These are phyloP conservation scores for Rhodophaea formosa DNA, from an alignment of 2,888 invertebrate species.

Conservation along the genomic window DNA sequence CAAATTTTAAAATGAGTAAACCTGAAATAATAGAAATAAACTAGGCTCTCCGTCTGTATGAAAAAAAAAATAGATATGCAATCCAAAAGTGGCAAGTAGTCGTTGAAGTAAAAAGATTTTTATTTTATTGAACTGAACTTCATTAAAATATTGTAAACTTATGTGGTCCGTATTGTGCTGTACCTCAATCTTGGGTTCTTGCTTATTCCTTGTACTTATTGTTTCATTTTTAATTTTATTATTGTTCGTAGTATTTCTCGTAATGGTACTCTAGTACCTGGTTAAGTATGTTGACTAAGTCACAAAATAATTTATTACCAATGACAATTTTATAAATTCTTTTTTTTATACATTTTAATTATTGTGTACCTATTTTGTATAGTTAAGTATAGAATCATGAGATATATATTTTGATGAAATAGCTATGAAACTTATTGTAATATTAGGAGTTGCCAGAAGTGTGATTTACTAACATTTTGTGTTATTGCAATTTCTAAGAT, in stretches of 20 bases:
- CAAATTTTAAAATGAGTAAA: no score
- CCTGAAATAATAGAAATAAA: no score
- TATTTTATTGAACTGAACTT: background rate
- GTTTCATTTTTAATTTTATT: conserved; percentile 39
- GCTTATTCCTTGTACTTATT: conserved; percentile 49
- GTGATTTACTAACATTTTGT: conserved; percentile 71
- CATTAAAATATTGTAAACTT: background rate
- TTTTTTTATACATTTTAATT: conserved; percentile 51
- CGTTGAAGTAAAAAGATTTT: no score
- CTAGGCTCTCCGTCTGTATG: no score
- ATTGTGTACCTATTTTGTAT: conserved; percentile 50
- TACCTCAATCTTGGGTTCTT: conserved; percentile 62
- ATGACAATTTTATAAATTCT: conserved; percentile 77
- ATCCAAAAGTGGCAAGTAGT: no score
- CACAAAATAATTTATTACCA: conserved; percentile 81
- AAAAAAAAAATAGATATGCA: no score
- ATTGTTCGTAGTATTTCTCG: conserved; percentile 42
- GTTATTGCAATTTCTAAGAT: conserved; percentile 29
- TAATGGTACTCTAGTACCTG: conserved; percentile 49
- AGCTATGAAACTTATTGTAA: conserved; percentile 50
- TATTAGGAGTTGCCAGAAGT: conserved; percentile 64
- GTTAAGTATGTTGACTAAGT: conserved; percentile 76
- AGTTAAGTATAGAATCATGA: conserved; percentile 66
- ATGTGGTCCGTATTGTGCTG: conserved; percentile 25
- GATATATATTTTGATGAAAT: conserved; percentile 60